Evolutionary conservation across 2,113 vertebrate genomes (phyloP), one percentile per base, ranked within the genome.

Genomic region (Nematolebias whitei): DNA sequence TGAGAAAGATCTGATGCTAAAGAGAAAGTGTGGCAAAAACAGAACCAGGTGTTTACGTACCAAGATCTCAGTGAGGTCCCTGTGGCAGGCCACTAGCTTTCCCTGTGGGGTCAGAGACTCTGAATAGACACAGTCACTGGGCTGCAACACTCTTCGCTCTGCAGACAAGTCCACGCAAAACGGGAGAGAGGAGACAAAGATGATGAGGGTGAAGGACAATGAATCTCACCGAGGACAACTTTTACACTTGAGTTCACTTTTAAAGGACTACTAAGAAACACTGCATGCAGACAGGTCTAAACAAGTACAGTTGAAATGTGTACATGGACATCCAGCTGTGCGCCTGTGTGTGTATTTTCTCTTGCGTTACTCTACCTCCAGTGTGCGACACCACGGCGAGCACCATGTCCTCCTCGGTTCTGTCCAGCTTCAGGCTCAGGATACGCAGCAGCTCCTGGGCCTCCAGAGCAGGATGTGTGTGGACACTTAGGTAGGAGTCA

Each of bases 401-500:
- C 2, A 94, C 92, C 93, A 98, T 83, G 48, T 98, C 96, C 32
- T 98, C 95, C 50, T 95, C 95, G 0, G 90, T 76, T 53, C 91
- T 90, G 75, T 98, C 96, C 89, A 98, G 93, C 88, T 96, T 96
- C 77, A 93, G 93, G 41, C 93, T 92, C 51, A 98, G 93, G 0
- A 96, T 93, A 84, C 95, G 93, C 52, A 98, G 87, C 57, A 99
- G 92, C 87, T 99, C 95, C 39, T 95, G 95, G 7, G 94, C 94
- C 80, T 95, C 95, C 74, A 92, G 88, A 0, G 94, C 93, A 23
- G 93, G 91, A 82, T 93, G 95, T 9, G 93, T 94, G 87, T 95
- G 95, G 79, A 98, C 91, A 0, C 97, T 98, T 85, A 99, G 88
- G 45, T 97, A 99, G n/a, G 96, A 98, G 90, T 99, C 96, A 19